Evolutionary conservation across 2,113 vertebrate species (phyloP).

Genomic region (Colinus virginianus): DNA sequence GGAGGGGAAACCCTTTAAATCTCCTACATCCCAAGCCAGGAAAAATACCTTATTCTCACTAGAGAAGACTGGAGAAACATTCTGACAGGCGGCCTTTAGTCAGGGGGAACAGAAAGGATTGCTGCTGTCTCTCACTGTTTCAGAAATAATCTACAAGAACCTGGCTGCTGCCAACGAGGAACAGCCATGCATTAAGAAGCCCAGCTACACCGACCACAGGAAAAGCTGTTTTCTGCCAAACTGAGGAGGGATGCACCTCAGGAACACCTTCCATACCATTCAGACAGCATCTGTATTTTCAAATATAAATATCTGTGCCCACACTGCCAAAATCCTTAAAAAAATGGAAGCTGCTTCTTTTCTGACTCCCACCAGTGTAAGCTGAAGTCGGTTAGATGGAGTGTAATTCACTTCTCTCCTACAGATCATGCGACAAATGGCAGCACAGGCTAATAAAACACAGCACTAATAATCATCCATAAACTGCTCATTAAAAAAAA

Average conservation of each 20-base stretch:
- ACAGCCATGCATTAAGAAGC: constrained; percentile 42
- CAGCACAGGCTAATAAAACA: background rate
- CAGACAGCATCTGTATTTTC: background rate
- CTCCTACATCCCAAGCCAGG: background rate
- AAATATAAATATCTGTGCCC: background rate
- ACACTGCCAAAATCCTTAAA: background rate
- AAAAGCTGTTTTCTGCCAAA: constrained; percentile 14
- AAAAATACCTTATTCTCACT: background rate
- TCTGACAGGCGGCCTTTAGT: constrained; percentile 22
- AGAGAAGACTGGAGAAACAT: background rate
- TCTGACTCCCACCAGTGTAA: background rate
- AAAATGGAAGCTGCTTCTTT: background rate
- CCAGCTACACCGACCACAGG: background rate
- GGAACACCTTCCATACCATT: background rate
- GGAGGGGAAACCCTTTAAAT: background rate
- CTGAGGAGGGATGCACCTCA: background rate
- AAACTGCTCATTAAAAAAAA: constrained; percentile 42
- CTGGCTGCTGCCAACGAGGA: constrained; percentile 30
- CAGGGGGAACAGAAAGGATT: constrained; percentile 32
- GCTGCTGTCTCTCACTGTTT: constrained; percentile 40
- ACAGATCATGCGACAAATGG: background rate
- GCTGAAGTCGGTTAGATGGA: background rate
- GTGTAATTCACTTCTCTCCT: background rate
- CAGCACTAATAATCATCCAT: background rate
- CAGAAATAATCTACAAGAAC: constrained; percentile 43